Evolutionary conservation across 2,797 vertebrate species (phyloP), one percentile per base, ranked within the genome.

Genomic region (Galaxias olidus): DNA sequence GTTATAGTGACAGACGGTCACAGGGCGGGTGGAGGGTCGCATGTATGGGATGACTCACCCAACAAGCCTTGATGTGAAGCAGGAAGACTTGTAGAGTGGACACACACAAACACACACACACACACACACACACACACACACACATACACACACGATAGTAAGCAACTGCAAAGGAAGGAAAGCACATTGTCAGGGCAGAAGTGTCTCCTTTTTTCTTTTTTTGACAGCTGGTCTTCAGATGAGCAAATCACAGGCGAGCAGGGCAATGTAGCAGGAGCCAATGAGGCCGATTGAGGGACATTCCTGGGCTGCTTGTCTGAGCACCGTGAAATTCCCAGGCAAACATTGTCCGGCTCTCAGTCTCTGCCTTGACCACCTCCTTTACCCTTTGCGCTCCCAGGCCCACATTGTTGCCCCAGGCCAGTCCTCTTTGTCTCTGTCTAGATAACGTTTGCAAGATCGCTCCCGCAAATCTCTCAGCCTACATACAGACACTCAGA

Each of bases 261-360:
- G 84, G 78, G 80, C 80, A 72, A 70, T 72, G 68, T 78, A 81
- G 73, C 75, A 68, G 80, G 83, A 87, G 84, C 85, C 85, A 76
- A 71, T 41, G 78, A 78, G 84, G 82, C 83, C 88, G 80, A 79
- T 79, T 79, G 80, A 74, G 78, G 84, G 78, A 86, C 78, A 92
- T 92, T 89, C 88, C 87, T 88, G 69, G 78, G 86, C 81, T 85
- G 73, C 81, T 84, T 88, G 74, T 83, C 81, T 87, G 73, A 84
- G 79, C 81, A 79, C 82, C 75, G 66, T 87, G 77, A 90, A 89
- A 88, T 90, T 79, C 71, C 78, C 68, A 82, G 76, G 79, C 83
- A 88, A 91, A 89, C 84, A 82, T 15, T 10, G 8, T 52, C 15
- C 40, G 20, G 8, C 40, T 41, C n/a, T 19, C 9, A 45, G 57